Percentiles rank a stretch among this genome's conserved stretches.
Evolutionary conservation across 2,797 vertebrate genomes (phyloP).

Genomic region (Sus cebifrons): DNA sequence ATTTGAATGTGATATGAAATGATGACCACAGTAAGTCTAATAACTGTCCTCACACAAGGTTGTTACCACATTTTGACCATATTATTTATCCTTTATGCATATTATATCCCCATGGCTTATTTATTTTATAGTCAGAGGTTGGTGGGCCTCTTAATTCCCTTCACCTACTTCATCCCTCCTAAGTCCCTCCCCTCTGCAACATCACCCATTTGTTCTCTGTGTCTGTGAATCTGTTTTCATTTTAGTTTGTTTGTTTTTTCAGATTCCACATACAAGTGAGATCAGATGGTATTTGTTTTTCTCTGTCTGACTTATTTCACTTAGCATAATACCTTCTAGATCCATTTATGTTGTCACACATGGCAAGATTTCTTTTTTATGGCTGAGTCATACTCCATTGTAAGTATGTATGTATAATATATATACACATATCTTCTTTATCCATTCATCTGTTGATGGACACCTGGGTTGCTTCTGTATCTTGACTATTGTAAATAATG

Average conservation of each 20-base stretch:
- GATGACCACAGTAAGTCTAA: background rate
- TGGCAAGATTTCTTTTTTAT: background rate
- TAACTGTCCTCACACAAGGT: background rate
- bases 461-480: background rate
- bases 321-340: background rate
- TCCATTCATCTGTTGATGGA: background rate
- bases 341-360: background rate
- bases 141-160: background rate
- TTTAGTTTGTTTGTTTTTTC: background rate
- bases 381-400: background rate
- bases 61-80: background rate
- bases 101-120: background rate
- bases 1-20: background rate
- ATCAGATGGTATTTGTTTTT: background rate
- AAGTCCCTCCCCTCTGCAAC: background rate
- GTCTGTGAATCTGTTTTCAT: background rate
- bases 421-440: background rate
- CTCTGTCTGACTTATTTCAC: background rate
- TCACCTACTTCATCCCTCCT: background rate
- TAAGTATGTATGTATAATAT: background rate
- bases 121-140: background rate
- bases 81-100: background rate
- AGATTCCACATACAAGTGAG: background rate
- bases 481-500: background rate
- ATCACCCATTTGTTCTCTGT: background rate